Conservation (phyloP, 2,888 invertebrate genomes). For the Metellina segmentata region DNA sequence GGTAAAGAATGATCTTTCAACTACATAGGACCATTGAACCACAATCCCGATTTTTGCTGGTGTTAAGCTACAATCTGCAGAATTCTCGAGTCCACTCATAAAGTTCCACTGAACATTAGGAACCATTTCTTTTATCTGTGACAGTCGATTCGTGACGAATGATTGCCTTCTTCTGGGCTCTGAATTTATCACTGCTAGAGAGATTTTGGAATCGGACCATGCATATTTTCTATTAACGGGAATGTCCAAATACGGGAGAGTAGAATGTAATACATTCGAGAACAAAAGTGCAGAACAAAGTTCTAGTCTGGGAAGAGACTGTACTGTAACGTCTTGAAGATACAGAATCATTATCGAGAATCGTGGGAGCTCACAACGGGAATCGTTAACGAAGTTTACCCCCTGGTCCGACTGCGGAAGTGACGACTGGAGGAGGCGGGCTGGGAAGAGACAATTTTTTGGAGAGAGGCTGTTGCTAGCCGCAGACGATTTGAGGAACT, state of each 20-base stretch:
- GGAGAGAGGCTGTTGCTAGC: too few relatives aligned
- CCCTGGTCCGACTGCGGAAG: too few relatives aligned
- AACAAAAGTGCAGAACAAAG: neutral
- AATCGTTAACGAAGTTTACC: too few relatives aligned
- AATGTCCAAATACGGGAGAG: neutral
- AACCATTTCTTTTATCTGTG: neutral
- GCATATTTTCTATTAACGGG: neutral
- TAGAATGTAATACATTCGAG: neutral
- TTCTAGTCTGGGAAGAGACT: slow-evolving; percentile 11
- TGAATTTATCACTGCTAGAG: neutral
- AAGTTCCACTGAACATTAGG: slow-evolving; percentile 24
- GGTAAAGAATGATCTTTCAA: neutral
- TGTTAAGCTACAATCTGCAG: slow-evolving; percentile 9
- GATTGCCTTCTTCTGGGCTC: neutral
- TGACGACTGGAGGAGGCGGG: too few relatives aligned
- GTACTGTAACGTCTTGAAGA: too few relatives aligned
- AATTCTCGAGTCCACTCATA: slow-evolving; percentile 3
- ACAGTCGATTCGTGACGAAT: slow-evolving; percentile 9
- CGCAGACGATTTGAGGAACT: too few relatives aligned
- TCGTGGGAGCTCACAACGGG: too few relatives aligned
- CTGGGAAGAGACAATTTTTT: too few relatives aligned
- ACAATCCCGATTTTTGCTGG: too few relatives aligned
- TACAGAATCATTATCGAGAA: too few relatives aligned
- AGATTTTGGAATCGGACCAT: slow-evolving; percentile 13
- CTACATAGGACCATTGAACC: too few relatives aligned